Percentiles rank a stretch among this genome's conserved stretches.
Evolutionary conservation across 2,888 invertebrate genomes (phyloP).

Genomic region (Gandaritis pyraliata): DNA sequence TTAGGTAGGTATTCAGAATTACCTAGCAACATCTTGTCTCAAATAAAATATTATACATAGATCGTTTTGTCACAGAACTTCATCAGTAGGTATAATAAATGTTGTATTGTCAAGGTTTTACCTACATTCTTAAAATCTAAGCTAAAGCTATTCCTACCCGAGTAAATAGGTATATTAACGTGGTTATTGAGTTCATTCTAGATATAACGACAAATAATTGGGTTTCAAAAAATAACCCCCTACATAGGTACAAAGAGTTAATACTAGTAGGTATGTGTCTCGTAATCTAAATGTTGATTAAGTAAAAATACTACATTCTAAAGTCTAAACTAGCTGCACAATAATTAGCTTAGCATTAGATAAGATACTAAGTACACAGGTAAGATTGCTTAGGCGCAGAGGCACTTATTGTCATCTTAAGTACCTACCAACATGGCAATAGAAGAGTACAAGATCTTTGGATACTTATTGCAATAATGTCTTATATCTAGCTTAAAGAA

Average conservation of each 20-base stretch:
- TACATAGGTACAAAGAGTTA: constrained; percentile 10
- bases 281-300: not conserved
- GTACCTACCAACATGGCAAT: constrained; percentile 17
- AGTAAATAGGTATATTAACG: not conserved
- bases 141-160: no score
- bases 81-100: not conserved
- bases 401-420: not conserved
- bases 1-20: no score
- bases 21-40: no score
- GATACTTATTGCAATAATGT: constrained; percentile 34
- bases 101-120: constrained; percentile 13
- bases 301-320: constrained; percentile 7
- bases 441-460: constrained; percentile 40
- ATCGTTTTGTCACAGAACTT: not conserved
- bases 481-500: constrained; percentile 14
- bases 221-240: not conserved
- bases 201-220: not conserved
- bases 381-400: constrained; percentile 12
- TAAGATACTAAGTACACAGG: not conserved
- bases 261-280: constrained; percentile 15
- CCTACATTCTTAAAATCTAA: not conserved
- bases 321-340: constrained; percentile 7
- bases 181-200: not conserved
- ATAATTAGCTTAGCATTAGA: not conserved
- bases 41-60: not conserved